These are phyloP conservation scores for Myoxocephalus aenaeus DNA, from an alignment of 2,797 vertebrate species.

Conservation along the genomic window DNA sequence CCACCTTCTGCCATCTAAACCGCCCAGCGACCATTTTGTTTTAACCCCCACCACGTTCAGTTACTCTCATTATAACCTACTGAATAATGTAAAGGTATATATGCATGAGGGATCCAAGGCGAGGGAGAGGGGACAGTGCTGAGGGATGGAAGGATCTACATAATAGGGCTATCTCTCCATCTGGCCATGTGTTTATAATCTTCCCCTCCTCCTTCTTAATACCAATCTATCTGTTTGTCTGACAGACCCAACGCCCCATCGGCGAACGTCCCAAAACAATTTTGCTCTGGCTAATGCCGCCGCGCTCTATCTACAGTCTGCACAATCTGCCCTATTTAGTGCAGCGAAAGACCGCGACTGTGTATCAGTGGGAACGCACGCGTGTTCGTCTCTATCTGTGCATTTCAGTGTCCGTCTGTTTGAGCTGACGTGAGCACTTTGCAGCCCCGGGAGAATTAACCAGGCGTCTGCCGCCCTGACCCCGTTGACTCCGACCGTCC, in stretches of 20 bases:
- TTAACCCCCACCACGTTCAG: constrained; percentile 43
- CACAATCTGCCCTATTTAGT: background rate
- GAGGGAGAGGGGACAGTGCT: constrained; percentile 54
- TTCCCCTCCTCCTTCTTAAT: constrained; percentile 68
- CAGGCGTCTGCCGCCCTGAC: constrained; percentile 85
- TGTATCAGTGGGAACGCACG: constrained; percentile 18
- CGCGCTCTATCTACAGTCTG: background rate
- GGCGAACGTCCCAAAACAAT: constrained; percentile 62
- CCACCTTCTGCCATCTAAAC: constrained; percentile 81
- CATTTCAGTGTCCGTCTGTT: constrained; percentile 42
- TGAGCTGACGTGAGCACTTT: constrained; percentile 55
- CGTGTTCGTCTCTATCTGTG: constrained; percentile 24
- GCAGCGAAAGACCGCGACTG: constrained; percentile 18
- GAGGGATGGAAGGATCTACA: constrained; percentile 72
- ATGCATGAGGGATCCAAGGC: constrained; percentile 66
- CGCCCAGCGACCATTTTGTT: constrained; percentile 47
- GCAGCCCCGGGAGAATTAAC: constrained; percentile 82
- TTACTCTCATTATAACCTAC: constrained; percentile 79
- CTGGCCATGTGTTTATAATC: constrained; percentile 80
- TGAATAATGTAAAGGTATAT: constrained; percentile 85
- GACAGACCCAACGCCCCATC: constrained; percentile 57
- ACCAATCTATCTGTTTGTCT: constrained; percentile 69
- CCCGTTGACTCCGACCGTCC: constrained; percentile 78
- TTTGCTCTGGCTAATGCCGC: constrained; percentile 28
- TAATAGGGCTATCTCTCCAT: constrained; percentile 84